These are phyloP conservation scores for Scomber colias DNA, from an alignment of 2,113 vertebrate genomes.

Conservation along the genomic window DNA sequence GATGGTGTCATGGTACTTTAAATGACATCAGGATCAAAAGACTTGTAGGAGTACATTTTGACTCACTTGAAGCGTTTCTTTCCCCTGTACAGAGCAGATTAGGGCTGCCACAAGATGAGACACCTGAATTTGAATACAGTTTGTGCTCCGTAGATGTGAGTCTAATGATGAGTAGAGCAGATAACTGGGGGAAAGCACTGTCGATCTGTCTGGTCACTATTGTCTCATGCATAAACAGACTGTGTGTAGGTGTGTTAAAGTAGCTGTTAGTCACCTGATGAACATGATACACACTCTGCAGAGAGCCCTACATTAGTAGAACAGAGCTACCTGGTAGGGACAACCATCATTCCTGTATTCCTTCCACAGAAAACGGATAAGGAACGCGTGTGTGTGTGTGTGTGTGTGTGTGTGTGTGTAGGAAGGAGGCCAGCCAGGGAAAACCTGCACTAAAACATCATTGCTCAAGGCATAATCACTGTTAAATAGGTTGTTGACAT, in stretches of 20 bases:
- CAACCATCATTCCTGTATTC: background rate
- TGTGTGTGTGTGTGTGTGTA: constrained; percentile 2
- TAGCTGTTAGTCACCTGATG: constrained; percentile 50
- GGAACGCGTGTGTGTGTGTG: background rate
- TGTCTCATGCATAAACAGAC: constrained; percentile 66
- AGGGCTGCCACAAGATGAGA: background rate
- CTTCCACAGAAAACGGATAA: constrained; percentile 37
- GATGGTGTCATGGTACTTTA: background rate
- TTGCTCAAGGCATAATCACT: constrained; percentile 68
- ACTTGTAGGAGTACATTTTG: background rate
- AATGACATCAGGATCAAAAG: constrained; percentile 11
- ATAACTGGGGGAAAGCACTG: background rate
- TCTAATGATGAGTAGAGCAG: constrained; percentile 12
- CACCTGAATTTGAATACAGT: constrained; percentile 13
- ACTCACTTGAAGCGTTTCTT: background rate
- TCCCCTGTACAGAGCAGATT: background rate
- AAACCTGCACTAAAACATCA: constrained; percentile 56
- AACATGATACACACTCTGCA: constrained; percentile 48
- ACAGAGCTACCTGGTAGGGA: background rate
- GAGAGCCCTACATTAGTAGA: constrained; percentile 27
- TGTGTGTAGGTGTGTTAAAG: constrained; percentile 61
- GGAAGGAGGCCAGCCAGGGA: constrained; percentile 2
- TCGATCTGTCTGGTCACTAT: constrained; percentile 26
- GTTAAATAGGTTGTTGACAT: constrained; percentile 77
- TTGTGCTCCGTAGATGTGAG: background rate